phyloP scores from a whole-genome alignment of 2,888 invertebrate species.

The Julus scanicus region DNA sequence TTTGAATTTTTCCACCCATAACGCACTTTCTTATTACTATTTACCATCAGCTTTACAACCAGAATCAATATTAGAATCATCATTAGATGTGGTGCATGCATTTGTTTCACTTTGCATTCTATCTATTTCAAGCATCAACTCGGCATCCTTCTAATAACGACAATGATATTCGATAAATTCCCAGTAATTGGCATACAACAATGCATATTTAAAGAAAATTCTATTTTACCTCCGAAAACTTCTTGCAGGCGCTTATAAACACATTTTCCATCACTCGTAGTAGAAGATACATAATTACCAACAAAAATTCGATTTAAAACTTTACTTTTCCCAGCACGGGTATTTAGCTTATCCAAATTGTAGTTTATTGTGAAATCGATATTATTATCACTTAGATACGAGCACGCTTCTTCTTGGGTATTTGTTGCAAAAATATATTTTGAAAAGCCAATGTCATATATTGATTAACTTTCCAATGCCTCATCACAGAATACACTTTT shows the following conservation, averaged over 20 bases:
- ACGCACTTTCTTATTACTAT: conserved; percentile 58
- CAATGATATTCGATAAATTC: conserved; percentile 40
- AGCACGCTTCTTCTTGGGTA: neutral
- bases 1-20: conserved; percentile 95
- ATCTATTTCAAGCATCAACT: conserved; percentile 38
- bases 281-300: conserved; percentile 75
- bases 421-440: neutral
- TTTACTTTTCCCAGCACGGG: neutral
- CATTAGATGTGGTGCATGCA: neutral
- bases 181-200: neutral
- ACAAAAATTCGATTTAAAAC: conserved; percentile 57
- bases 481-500: too few species aligned
- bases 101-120: neutral
- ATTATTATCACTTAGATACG: conserved; percentile 47
- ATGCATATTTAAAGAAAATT: neutral
- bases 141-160: conserved; percentile 48
- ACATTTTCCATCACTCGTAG: conserved; percentile 73
- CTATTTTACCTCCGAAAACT: conserved; percentile 53
- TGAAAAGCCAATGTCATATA: too few species aligned
- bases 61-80: neutral
- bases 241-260: conserved; percentile 75
- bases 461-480: too few species aligned
- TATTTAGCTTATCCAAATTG: neutral
- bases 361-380: neutral
- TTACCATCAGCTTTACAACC: neutral